These are phyloP conservation scores for Drosophila littoralis DNA, from an alignment of 1,140 invertebrate genomes.

Conservation along the genomic window DNA sequence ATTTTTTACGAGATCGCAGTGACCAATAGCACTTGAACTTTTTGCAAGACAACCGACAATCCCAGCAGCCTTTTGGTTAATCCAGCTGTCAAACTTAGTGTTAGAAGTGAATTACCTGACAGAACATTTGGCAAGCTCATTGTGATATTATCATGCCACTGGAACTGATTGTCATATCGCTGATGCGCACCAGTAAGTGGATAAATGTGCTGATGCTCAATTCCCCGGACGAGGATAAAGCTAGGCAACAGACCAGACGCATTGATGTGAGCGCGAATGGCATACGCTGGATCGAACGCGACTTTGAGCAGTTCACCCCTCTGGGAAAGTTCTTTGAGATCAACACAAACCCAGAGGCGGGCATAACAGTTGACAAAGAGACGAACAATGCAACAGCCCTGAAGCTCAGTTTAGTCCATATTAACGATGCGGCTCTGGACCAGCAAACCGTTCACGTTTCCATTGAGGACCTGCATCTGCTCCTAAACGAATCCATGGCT, in stretches of 20 bases:
- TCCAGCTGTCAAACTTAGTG: neutral
- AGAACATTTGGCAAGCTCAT: neutral
- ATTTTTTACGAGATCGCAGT: neutral
- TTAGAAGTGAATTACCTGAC: neutral
- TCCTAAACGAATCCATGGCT: neutral
- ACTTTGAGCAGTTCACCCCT: conserved; percentile 38
- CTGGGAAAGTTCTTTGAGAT: conserved; percentile 39
- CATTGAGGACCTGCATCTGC: conserved; percentile 7
- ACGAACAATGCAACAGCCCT: conserved; percentile 15
- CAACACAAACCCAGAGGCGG: neutral
- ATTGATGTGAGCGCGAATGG: conserved; percentile 34
- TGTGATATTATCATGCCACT: conserved; percentile 40
- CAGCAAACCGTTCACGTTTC: conserved; percentile 4
- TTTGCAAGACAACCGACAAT: neutral
- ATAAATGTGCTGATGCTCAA: conserved; percentile 53
- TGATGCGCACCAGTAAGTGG: conserved; percentile 12
- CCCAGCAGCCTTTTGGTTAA: neutral
- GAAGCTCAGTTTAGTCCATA: conserved; percentile 13
- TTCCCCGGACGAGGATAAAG: conserved; percentile 24
- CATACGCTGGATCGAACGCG: conserved; percentile 38
- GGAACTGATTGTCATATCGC: conserved; percentile 42
- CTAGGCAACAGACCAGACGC: neutral
- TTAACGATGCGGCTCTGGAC: conserved; percentile 11
- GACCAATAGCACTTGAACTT: neutral
- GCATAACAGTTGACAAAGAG: neutral